Base-by-base conservation (phyloP, 2,797 vertebrate species). In the Rhinoraja longicauda region DNA sequence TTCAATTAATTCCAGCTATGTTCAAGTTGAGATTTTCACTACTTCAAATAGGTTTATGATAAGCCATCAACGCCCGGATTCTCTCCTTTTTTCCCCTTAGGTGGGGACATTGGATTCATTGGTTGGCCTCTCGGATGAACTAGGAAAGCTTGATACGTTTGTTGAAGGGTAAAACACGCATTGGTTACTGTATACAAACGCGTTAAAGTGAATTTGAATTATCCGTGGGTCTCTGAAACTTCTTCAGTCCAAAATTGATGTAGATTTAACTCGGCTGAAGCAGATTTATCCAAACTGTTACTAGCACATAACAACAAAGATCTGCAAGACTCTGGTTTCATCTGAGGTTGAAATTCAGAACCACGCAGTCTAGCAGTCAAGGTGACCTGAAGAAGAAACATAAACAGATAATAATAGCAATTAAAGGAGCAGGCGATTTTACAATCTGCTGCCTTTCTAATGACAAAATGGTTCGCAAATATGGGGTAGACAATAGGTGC, bases 51-150 rank as follows among this genome's bases (percentile, higher is more conserved):
- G 70, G 19, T 90, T 53, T 19, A 53, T 75, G 1, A 92, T 15
- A 53, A 53, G 70, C 26, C 2, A 92, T 26, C 24, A n/a, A 75
- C 12, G 0, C 29, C 90, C 17, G 53, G 70, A 75, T 92, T 24
- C 2, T 90, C 15, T 90, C 26, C 3, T 29, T 93, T 93, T 95
- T 94, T 94, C 94, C 94, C 79, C n/a, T n/a, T 93, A 99, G 98
- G 98, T 99, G 95, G 99, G 98, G 94, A 98, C 98, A 90, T 95
- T 99, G 96, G 98, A 99, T 95, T 96, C 97, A 93, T 96, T 99
- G 77, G 96, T 99, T 93, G 96, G 96, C 93, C 97, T 98, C 94
- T 98, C 98, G 70, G 98, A 99, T 94, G 97, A 99, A 94, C 96
- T 99, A 95, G 97, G 96, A 95, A 97, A 96, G 95, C 97, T 99